These are phyloP conservation scores for Hoplostethus mediterraneus DNA, from an alignment of 2,797 vertebrate species.

Conservation along the genomic window DNA sequence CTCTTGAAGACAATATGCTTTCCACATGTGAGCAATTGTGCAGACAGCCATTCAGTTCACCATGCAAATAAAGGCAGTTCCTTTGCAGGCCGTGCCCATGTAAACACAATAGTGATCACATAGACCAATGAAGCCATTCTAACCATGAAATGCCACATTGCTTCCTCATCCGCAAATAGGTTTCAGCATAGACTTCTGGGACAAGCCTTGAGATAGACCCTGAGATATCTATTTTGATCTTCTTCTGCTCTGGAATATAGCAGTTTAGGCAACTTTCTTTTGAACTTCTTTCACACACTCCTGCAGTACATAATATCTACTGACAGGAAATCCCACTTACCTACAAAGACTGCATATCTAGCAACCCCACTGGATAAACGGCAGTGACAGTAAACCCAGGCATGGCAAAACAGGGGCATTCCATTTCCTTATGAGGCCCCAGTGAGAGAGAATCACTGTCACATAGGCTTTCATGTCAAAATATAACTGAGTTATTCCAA, in stretches of 20 bases:
- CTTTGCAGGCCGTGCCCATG: slow-evolving; percentile 29
- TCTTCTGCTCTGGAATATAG: slow-evolving; percentile 5
- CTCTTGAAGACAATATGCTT: slow-evolving; percentile 76
- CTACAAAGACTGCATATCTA: slow-evolving; percentile 67
- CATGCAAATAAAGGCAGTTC: slow-evolving; percentile 62
- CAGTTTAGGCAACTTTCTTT: slow-evolving; percentile 20
- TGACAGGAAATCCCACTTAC: slow-evolving; percentile 73
- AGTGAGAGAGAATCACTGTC: slow-evolving; percentile 70
- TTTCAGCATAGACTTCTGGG: slow-evolving; percentile 9
- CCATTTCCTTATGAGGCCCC: slow-evolving; percentile 72
- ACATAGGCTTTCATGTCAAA: slow-evolving; percentile 77
- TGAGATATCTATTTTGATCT: neutral
- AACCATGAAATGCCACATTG: slow-evolving; percentile 40
- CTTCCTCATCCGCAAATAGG: slow-evolving; percentile 33
- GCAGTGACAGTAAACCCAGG: slow-evolving; percentile 71
- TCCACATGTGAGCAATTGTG: slow-evolving; percentile 68
- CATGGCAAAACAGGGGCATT: slow-evolving; percentile 73
- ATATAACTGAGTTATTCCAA: slow-evolving; percentile 69
- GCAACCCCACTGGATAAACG: slow-evolving; percentile 65
- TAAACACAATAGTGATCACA: slow-evolving; percentile 58
- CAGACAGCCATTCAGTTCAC: slow-evolving; percentile 41
- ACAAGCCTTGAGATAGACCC: slow-evolving; percentile 12
- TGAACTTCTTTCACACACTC: slow-evolving; percentile 30
- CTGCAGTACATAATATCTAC: slow-evolving; percentile 46
- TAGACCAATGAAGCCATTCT: slow-evolving; percentile 49